Conservation (phyloP, 92 coral and sea anemone genomes). For the Galaxea fascicularis region DNA sequence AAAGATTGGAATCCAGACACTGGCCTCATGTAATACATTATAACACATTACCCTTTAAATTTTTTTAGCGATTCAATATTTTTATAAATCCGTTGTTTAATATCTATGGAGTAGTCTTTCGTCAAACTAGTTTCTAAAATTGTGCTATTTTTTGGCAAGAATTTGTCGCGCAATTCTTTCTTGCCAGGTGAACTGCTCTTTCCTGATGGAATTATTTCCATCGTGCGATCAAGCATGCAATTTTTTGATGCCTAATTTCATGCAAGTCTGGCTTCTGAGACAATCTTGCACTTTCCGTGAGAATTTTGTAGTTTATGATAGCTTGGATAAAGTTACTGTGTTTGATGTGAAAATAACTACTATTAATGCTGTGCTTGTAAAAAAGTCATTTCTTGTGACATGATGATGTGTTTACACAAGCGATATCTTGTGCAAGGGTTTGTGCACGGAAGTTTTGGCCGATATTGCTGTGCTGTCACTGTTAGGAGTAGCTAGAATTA, state of each 20-base stretch:
- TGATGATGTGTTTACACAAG: too few relatives aligned
- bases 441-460: too few relatives aligned
- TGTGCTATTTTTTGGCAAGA: not conserved
- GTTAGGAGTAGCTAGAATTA: too few relatives aligned
- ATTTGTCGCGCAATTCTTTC: not conserved
- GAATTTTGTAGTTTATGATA: too few relatives aligned
- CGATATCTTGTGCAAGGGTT: too few relatives aligned
- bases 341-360: too few relatives aligned
- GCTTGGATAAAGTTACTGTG: not conserved
- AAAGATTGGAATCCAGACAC: not conserved
- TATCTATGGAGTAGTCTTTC: not conserved
- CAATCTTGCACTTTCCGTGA: not conserved
- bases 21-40: not conserved
- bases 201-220: conserved; percentile 23
- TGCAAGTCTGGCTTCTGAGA: not conserved
- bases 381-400: too few relatives aligned
- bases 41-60: not conserved
- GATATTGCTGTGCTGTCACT: too few relatives aligned
- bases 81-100: not conserved
- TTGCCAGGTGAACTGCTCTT: not conserved
- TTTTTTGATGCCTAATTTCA: not conserved
- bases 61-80: conserved; percentile 8
- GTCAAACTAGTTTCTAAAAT: not conserved
- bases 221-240: not conserved
- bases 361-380: too few relatives aligned